Evolutionary conservation across 2,113 vertebrate genomes (phyloP), one percentile per base, ranked within the genome.

Genomic region (Lethenteron reissneri): DNA sequence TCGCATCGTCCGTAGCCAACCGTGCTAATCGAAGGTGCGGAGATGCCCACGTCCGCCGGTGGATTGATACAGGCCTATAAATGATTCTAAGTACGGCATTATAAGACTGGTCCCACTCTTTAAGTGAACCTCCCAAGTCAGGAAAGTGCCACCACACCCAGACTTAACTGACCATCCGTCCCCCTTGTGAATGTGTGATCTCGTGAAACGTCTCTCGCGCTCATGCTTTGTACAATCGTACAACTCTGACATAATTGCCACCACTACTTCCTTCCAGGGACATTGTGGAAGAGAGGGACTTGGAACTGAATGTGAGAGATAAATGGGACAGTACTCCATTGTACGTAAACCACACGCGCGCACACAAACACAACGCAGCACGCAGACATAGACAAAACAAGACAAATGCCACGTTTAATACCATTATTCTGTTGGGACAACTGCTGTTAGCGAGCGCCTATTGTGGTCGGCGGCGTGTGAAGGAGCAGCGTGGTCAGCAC

Each of bases 241-340:
- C 60, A 70, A 56, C 57, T 15, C 7, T 71, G 19, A n/a, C 69
- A 70, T 70, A 11, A 71, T 12, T 57, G 7, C 72, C 21, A 13
- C 4, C 56, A 58, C 71, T n/a, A 70, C 70, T 76, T 72, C 78
- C 9, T 76, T 77, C 69, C 75, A 99, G 90, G 78, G 88, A 94
- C 78, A 85, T 97, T 79, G 84, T 96, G 79, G 94, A 97, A 73
- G 88, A 97, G 79, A 86, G 88, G 74, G 92, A 97, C 70, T 88
- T 92, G 82, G 91, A 94, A 78, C 84, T 97, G 75, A 99, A 97
- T 77, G 86, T 96, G 60, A 86, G 88, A 76, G 92, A 97, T 78
- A 92, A 90, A 74, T 99, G 94, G 91, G 89, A 99, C 83, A 95
- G 90, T 78, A 95, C 89, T 57, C 94, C 92, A 1, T 77, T 97